Conservation (phyloP, 1,140 invertebrate genomes). For the Charaxes varanes region DNA sequence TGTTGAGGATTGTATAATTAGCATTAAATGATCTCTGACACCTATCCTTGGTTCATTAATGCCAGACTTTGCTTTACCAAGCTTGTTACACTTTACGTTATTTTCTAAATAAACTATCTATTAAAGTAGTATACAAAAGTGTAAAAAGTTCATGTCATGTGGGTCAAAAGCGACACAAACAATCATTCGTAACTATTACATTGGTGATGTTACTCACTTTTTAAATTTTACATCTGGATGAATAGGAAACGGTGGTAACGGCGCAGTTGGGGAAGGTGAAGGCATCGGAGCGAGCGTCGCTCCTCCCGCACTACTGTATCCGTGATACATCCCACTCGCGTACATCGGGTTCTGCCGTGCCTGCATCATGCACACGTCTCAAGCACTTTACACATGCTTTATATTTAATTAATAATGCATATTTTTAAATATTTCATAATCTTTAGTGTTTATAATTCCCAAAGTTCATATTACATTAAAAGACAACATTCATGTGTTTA, state of each 20-base stretch:
- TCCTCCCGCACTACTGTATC: conserved; percentile 46
- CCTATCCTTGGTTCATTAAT: no score
- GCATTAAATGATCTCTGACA: no score
- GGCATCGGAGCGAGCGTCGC: conserved; percentile 58
- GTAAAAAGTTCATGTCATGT: no score
- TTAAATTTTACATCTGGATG: conserved; percentile 94
- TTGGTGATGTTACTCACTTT: conserved; percentile 73
- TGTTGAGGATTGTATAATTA: conserved; percentile 13
- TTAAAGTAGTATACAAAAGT: no score
- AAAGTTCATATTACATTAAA: no score
- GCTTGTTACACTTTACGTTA: not conserved
- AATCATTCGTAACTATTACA: no score
- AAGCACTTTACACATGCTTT: conserved; percentile 9
- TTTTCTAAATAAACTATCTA: no score
- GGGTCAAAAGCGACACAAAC: no score
- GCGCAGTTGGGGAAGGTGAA: conserved; percentile 54
- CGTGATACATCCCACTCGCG: conserved; percentile 67
- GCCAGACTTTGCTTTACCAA: no score
- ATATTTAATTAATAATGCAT: not conserved
- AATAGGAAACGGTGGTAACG: conserved; percentile 77
- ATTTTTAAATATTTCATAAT: no score
- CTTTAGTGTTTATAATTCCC: no score
- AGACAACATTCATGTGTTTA: no score
- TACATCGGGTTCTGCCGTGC: conserved; percentile 63
- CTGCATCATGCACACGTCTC: conserved; percentile 35